phyloP scores from a whole-genome alignment of 2,797 vertebrate species.

The Manis crassicaudata region DNA sequence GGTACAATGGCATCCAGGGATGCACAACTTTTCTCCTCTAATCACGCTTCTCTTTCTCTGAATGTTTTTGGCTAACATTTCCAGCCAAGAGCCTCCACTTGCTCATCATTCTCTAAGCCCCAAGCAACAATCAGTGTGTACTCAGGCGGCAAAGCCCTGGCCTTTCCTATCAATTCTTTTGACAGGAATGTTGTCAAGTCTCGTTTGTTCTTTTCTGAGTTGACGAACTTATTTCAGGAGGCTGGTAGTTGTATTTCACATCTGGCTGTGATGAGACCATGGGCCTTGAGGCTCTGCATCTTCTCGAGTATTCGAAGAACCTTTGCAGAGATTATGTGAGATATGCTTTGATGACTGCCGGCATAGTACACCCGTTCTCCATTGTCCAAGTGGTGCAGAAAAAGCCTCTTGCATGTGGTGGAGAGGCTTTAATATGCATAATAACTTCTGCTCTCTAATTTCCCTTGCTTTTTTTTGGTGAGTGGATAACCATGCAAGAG shows the following conservation, averaged over 20 bases:
- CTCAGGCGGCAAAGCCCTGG: conserved; percentile 77
- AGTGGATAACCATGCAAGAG: not conserved
- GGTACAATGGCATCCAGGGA: conserved; percentile 19
- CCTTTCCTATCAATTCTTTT: conserved; percentile 81
- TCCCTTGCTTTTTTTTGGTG: not conserved
- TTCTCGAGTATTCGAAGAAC: conserved; percentile 48
- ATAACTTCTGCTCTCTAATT: not conserved
- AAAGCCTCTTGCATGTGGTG: not conserved
- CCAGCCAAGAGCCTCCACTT: conserved; percentile 61
- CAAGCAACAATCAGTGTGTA: conserved; percentile 71
- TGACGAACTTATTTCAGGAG: conserved; percentile 77
- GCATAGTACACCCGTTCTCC: not conserved
- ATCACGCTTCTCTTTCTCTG: conserved; percentile 65
- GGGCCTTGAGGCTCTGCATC: conserved; percentile 65
- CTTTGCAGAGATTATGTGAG: conserved; percentile 22
- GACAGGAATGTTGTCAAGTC: conserved; percentile 82
- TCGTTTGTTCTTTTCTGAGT: conserved; percentile 76
- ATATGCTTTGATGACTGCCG: not conserved
- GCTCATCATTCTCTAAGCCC: conserved; percentile 72
- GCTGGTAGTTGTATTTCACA: conserved; percentile 73
- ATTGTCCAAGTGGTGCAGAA: not conserved
- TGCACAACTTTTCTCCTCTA: not conserved
- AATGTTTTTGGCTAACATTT: conserved; percentile 37
- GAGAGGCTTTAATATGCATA: not conserved
- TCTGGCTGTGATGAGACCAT: conserved; percentile 46